Conservation (phyloP, 2,888 invertebrate species). For the Morinoia aosen region DNA sequence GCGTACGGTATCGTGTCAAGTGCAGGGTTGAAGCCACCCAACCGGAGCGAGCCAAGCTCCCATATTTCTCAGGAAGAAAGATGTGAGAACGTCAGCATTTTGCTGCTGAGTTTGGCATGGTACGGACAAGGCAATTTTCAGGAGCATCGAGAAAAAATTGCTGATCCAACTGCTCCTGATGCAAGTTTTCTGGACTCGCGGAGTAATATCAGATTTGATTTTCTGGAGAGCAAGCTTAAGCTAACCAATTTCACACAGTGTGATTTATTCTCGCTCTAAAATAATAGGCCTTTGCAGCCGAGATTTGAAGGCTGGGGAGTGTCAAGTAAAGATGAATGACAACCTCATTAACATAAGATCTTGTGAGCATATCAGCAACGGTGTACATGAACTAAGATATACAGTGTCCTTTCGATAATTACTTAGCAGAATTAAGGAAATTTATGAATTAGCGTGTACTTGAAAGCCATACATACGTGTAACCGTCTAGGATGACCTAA, state of each 20-base stretch:
- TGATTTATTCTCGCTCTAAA: neutral
- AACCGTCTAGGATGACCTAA: neutral
- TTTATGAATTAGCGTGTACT: neutral
- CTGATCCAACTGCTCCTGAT: constrained; percentile 10
- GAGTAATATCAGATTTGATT: neutral
- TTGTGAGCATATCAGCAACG: no score
- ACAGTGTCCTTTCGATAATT: neutral
- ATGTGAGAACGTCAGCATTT: neutral
- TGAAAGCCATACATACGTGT: neutral
- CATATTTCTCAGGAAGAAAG: neutral
- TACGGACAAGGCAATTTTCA: constrained; percentile 3
- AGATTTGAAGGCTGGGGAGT: neutral
- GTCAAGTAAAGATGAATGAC: neutral
- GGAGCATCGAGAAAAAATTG: neutral
- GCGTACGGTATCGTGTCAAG: neutral
- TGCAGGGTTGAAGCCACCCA: neutral
- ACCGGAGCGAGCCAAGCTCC: neutral
- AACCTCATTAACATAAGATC: no score
- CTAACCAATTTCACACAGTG: neutral
- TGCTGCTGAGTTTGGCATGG: constrained; percentile 3
- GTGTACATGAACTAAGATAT: neutral
- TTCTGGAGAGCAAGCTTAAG: constrained; percentile 4
- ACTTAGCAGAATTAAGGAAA: neutral
- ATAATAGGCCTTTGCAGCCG: neutral
- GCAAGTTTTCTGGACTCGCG: neutral